Percentiles rank a stretch among this genome's conserved stretches.
These are phyloP conservation scores for Drosophila leonis DNA, from an alignment of 2,888 invertebrate genomes.

Conservation along the genomic window DNA sequence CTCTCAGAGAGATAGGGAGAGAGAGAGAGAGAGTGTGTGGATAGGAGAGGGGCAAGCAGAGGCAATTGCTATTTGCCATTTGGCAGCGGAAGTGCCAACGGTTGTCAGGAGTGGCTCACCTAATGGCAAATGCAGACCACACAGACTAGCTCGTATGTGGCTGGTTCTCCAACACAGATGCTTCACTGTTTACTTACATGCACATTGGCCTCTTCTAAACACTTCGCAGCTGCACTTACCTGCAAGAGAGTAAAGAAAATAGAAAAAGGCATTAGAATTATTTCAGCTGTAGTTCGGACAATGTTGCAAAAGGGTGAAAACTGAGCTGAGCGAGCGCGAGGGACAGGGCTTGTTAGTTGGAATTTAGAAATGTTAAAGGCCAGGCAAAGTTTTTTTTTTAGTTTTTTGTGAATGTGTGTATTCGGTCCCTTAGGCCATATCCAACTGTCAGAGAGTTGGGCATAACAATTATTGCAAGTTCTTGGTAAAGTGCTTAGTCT, in stretches of 20 bases:
- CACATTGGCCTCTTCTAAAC: slow-evolving; percentile 55
- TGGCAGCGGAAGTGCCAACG: slow-evolving; percentile 70
- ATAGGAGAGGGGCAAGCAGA: not conserved
- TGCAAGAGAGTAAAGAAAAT: slow-evolving; percentile 53
- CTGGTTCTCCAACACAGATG: slow-evolving; percentile 30
- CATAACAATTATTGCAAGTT: slow-evolving; percentile 52
- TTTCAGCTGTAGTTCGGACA: slow-evolving; percentile 51
- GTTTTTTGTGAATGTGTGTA: slow-evolving; percentile 17
- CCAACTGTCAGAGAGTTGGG: slow-evolving; percentile 14
- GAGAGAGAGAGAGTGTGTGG: not conserved
- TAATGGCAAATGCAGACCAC: slow-evolving; percentile 54
- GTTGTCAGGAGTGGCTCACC: slow-evolving; percentile 73
- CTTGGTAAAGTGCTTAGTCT: slow-evolving; percentile 42
- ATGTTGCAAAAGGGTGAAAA: slow-evolving; percentile 50
- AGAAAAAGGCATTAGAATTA: slow-evolving; percentile 51
- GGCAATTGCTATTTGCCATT: slow-evolving; percentile 59
- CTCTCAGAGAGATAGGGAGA: slow-evolving; percentile 9
- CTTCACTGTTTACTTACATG: slow-evolving; percentile 63
- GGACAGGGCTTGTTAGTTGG: slow-evolving; percentile 8
- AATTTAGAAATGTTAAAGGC: slow-evolving; percentile 40
- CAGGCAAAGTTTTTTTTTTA: slow-evolving; percentile 41
- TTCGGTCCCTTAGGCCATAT: slow-evolving; percentile 14
- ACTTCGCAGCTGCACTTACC: slow-evolving; percentile 60
- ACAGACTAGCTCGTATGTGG: slow-evolving; percentile 34
- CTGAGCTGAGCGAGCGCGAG: not conserved